Base-by-base conservation (phyloP, 2,888 invertebrate species). In the Nysson spinosus region DNA sequence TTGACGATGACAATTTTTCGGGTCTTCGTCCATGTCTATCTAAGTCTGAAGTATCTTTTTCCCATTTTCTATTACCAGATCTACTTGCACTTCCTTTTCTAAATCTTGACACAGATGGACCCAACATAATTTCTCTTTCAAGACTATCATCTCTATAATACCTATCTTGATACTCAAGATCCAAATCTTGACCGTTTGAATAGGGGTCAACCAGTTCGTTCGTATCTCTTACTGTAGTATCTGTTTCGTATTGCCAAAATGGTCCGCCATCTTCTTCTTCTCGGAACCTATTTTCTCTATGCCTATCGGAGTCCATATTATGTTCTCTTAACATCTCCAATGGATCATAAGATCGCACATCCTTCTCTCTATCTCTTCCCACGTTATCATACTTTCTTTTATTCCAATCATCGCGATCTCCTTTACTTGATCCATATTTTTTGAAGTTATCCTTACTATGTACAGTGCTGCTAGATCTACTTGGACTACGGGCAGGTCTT, bases 301-400 rank as follows among this genome's bases (percentile, higher is more conserved):
- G 66, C 24, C 69, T 68, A 4, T 79, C 81, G 37, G 74, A 52
- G 1, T 75, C 74, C 9, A 69, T 55, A 34, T 80, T 80, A 51
- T 80, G 83, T 20, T 84, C 84, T 14, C 86, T 69, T 28, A 85
- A 65, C 24, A 85, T 80, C 42, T 84, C 86, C 63, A 84, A 73
- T 4, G 85, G 80, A 65, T 87, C 84, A 34, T 87, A 87, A 7
- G 78, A 39, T 22, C 75, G 80, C 2, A 17, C 30, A 11, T 77
- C 76, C 51, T 70, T 80, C 4, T 70, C 78, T 49, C 77, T 78
- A 22, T 77, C 75, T 17, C 73, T 72, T 26, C 80, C 83, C 3
- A 64, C 51, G 12, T 54, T 67, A 1, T 77, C 77, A 17, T 75
- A 77, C 50, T 70, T 78, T 17, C 73, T 69, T 34, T 77, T 81